Evolutionary conservation across 2,797 vertebrate species (phyloP).

Genomic region (Lepilemur septentrionalis): DNA sequence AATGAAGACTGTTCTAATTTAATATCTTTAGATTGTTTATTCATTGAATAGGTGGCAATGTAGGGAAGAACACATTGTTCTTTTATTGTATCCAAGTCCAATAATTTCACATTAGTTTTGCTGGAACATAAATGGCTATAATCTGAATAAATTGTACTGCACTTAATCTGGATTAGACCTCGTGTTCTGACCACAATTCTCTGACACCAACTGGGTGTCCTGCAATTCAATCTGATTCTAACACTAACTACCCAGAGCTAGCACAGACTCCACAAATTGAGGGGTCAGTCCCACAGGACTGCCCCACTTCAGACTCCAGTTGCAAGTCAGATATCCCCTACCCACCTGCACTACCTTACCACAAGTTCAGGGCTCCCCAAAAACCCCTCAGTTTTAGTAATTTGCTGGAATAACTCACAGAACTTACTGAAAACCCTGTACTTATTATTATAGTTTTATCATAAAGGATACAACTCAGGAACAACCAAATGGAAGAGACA

Average conservation of each 20-base stretch:
- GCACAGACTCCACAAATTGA: background rate
- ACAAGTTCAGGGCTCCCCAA: background rate
- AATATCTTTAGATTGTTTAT: slow-evolving; percentile 25
- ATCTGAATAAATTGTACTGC: background rate
- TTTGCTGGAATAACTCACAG: background rate
- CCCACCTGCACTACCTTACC: background rate
- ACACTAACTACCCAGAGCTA: background rate
- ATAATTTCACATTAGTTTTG: slow-evolving; percentile 33
- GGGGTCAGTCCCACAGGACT: background rate
- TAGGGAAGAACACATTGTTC: background rate
- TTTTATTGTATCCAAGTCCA: background rate
- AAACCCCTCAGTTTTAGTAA: background rate
- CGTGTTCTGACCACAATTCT: background rate
- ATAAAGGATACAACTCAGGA: background rate
- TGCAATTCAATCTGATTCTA: background rate
- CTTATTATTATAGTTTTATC: background rate
- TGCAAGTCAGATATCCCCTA: background rate
- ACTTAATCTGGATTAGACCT: background rate
- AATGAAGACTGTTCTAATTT: background rate
- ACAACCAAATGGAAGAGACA: background rate
- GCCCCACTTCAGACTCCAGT: background rate
- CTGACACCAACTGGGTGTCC: background rate
- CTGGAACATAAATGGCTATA: background rate
- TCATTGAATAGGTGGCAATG: background rate
- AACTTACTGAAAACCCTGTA: background rate